Evolutionary conservation across 2,797 vertebrate genomes (phyloP).

Genomic region (Chelonia mydas): DNA sequence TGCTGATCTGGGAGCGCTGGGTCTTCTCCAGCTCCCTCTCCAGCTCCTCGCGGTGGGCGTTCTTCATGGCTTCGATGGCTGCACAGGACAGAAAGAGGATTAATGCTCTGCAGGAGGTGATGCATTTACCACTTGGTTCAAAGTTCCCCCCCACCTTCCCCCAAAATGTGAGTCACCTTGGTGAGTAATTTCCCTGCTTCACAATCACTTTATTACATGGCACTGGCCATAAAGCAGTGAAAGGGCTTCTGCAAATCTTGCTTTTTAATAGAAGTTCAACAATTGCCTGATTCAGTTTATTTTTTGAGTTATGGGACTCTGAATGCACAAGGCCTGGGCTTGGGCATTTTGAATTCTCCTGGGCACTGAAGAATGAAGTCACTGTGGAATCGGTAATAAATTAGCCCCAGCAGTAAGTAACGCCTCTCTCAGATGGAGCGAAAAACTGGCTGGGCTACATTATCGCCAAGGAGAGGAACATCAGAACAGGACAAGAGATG

Average conservation of each 20-base stretch:
- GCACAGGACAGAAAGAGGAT: background rate
- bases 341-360: background rate
- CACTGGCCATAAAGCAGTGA: background rate
- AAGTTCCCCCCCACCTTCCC: rapidly evolving
- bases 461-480: background rate
- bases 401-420: conserved; percentile 17
- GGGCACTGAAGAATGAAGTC: background rate
- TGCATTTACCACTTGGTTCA: rapidly evolving
- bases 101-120: background rate
- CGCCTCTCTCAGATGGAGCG: rapidly evolving
- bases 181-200: rapidly evolving
- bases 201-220: rapidly evolving
- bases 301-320: background rate
- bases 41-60: conserved; percentile 94
- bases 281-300: background rate
- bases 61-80: conserved; percentile 99
- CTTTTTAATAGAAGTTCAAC: background rate
- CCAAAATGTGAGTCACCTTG: rapidly evolving
- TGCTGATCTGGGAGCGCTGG: conserved; percentile 93
- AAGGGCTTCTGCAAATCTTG: background rate
- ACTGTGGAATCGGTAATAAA: background rate
- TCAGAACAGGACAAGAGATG: background rate
- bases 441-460: background rate
- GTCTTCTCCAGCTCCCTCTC: conserved; percentile 91
- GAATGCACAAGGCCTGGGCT: background rate